Evolutionary conservation across 2,888 invertebrate genomes (phyloP).

Genomic region (Plutella xylostella): DNA sequence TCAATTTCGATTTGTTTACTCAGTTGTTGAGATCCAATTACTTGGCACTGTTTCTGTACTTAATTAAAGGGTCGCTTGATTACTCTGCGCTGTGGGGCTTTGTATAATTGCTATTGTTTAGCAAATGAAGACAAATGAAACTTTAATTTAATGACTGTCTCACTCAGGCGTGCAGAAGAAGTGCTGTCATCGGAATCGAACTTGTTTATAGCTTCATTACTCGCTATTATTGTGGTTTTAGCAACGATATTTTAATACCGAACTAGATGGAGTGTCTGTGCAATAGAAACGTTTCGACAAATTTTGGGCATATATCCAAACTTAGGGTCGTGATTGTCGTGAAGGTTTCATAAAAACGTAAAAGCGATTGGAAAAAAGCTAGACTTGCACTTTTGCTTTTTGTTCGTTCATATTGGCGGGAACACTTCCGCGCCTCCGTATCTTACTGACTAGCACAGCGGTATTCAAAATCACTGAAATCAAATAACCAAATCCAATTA

Average conservation of each 20-base stretch:
- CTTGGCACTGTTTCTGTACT: slow-evolving; percentile 70
- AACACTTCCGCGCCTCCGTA: too few relatives aligned
- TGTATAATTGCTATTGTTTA: slow-evolving; percentile 71
- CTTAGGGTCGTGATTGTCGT: too few relatives aligned
- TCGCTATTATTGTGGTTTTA: neutral
- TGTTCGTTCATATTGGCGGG: too few relatives aligned
- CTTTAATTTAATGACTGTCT: slow-evolving; percentile 70
- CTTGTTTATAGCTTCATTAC: slow-evolving; percentile 41
- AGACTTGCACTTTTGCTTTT: too few relatives aligned
- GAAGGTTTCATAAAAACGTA: too few relatives aligned
- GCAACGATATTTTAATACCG: neutral
- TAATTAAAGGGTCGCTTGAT: slow-evolving; percentile 71
- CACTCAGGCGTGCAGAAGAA: slow-evolving; percentile 55
- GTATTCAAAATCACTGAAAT: too few relatives aligned
- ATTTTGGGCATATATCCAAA: too few relatives aligned
- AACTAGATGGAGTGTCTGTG: too few relatives aligned
- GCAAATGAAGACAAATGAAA: slow-evolving; percentile 71
- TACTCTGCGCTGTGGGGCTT: slow-evolving; percentile 68
- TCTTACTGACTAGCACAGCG: too few relatives aligned
- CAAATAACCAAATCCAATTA: too few relatives aligned
- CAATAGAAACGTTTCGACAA: too few relatives aligned
- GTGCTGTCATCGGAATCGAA: slow-evolving; percentile 38
- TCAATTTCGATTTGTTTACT: slow-evolving; percentile 69
- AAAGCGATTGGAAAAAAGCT: too few relatives aligned
- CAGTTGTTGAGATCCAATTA: slow-evolving; percentile 70